A percentile compares a stretch with the other conserved stretches of the same genome.
These are phyloP conservation scores for Cantharis rustica DNA, from an alignment of 2,888 invertebrate genomes.

Conservation along the genomic window DNA sequence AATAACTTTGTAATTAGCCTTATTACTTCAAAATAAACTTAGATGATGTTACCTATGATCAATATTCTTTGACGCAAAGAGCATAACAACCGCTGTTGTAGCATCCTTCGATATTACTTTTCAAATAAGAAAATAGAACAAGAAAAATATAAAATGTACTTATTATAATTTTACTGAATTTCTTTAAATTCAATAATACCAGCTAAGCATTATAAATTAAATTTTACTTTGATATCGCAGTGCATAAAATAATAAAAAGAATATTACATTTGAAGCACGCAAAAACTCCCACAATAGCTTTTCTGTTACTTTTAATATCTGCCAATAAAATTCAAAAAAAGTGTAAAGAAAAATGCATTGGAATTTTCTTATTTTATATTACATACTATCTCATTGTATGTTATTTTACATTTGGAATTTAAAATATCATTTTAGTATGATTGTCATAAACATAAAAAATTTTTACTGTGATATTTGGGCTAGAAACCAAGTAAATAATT, in stretches of 20 bases:
- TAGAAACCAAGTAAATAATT: too few relatives aligned
- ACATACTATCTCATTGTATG: neutral
- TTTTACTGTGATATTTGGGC: neutral
- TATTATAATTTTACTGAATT: too few relatives aligned
- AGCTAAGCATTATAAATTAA: neutral
- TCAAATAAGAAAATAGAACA: neutral
- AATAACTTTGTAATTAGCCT: neutral
- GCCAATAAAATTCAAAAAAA: neutral
- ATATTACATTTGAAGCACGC: neutral
- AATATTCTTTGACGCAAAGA: neutral
- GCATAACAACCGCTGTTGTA: neutral
- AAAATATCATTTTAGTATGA: neutral
- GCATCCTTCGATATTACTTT: neutral
- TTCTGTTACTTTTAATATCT: neutral
- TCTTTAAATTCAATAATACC: neutral
- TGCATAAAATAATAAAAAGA: neutral
- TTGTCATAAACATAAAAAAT: too few relatives aligned
- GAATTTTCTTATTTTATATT: neutral
- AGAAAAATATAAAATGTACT: neutral
- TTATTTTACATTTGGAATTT: neutral
- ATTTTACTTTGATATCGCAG: neutral
- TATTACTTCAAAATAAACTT: neutral
- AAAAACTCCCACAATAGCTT: neutral
- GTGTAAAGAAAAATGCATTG: neutral
- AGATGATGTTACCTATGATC: neutral